Conservation (phyloP, 1,140 invertebrate genomes). For the Tetragnatha versicolor region DNA sequence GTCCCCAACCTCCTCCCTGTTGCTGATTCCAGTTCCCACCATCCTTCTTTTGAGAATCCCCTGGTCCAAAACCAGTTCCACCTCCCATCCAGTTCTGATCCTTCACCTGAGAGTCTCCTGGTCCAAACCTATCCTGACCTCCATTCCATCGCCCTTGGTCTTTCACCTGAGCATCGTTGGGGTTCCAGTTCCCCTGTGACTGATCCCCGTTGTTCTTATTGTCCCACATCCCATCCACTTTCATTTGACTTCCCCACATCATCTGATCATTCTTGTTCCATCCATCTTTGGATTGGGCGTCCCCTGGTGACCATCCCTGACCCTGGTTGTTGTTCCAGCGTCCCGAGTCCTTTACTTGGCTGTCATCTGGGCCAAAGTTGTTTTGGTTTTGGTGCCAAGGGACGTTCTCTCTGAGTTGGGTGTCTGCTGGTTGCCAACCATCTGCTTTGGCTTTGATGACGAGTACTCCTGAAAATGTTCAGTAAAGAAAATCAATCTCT, state of each 20-base stretch:
- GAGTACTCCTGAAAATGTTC: too few species aligned
- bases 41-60: constrained; percentile 12
- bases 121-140: neutral
- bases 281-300: constrained; percentile 38
- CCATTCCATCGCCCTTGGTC: neutral
- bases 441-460: neutral
- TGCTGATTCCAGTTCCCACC: neutral
- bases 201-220: neutral
- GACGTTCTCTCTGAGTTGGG: neutral
- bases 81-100: neutral
- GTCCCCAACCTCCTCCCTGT: neutral
- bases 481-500: too few species aligned
- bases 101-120: constrained; percentile 12
- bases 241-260: neutral
- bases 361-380: neutral
- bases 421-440: neutral
- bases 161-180: neutral
- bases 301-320: neutral
- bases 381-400: too few species aligned
- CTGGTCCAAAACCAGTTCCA: neutral
- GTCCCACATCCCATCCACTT: neutral
- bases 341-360: neutral
- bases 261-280: constrained; percentile 35
- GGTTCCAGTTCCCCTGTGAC: neutral
- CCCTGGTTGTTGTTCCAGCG: neutral